Base-by-base conservation (phyloP, 1,140 invertebrate species). In the Brachionus manjavacas region DNA sequence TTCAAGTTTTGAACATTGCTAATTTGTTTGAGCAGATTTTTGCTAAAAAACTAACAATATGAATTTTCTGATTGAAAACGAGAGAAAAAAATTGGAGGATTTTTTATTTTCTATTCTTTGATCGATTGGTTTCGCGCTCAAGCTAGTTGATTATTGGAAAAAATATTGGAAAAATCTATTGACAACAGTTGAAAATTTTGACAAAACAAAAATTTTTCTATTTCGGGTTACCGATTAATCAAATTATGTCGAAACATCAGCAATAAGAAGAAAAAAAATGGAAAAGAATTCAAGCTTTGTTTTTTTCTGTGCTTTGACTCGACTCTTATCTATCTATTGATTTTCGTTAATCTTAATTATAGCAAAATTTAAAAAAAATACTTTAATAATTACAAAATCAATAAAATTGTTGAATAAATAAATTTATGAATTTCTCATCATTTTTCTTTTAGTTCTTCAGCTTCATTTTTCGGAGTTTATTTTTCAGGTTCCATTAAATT, bases 281-380 rank as follows among this genome's bases (percentile, higher is more conserved):
- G 6, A 52, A 52, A 52, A 52, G 16, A 20, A 20, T 60, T 25
- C 23, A 23, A 20, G 6, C 23, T 68, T 68, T 12, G 43, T 72
- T 41, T 39, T 72, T 72, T 31, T 41, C 7, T 70, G 14, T 72
- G 39, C n/a, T 68, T 68, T 68, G 66, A 72, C 14, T 72, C 68
- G 46, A 43, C 31, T 72, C 68, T 72, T 72, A 72, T 72, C 68
- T 72, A 72, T 72, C 35, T 72, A 72, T 72, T 72, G 68, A 72
- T 72, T 72, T 72, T 72, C 68, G 68, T 72, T 72, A 72, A 72
- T 72, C 68, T 72, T 72, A 72, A 72, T 72, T 72, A 72, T 72
- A 72, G n/a, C 28, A 39, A 72, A 72, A 72, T 39, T 41, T 41
- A 23, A 35, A 68, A n/a, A 68, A 68, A 68, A 68, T 72, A 72